Conservation (phyloP, 2,113 vertebrate species). For the Lepus europaeus region DNA sequence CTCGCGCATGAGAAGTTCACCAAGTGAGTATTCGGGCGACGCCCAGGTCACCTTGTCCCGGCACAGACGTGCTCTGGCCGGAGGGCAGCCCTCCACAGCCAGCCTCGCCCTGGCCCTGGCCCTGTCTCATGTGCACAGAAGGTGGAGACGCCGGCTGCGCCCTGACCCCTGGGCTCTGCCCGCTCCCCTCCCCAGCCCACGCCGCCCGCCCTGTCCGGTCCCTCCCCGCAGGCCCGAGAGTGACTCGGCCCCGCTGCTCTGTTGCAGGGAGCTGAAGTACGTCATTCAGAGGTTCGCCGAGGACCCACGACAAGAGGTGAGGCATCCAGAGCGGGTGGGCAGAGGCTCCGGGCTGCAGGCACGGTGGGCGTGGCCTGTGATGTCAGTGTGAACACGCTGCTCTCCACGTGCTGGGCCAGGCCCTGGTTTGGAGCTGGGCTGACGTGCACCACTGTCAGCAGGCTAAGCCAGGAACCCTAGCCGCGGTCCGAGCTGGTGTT, state of each 20-base stretch:
- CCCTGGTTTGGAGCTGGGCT: background rate
- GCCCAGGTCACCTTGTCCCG: fast-evolving
- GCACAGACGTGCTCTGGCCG: fast-evolving
- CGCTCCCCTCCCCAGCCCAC: too few species aligned
- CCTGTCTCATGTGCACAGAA: too few species aligned
- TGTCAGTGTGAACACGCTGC: background rate
- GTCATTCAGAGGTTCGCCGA: constrained; percentile 99
- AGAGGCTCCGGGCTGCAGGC: background rate
- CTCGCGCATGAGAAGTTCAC: constrained; percentile 99
- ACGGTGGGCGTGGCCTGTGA: background rate
- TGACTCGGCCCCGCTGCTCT: background rate
- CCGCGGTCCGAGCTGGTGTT: background rate
- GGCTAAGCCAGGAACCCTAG: background rate
- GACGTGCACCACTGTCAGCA: background rate
- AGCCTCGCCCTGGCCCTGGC: background rate
- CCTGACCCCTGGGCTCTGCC: background rate
- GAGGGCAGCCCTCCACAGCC: fast-evolving
- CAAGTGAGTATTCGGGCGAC: constrained; percentile 92
- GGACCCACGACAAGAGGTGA: constrained; percentile 98
- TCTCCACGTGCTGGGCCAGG: fast-evolving
- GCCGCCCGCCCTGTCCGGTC: background rate
- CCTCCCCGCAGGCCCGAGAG: fast-evolving
- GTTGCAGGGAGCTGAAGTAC: constrained; percentile 96
- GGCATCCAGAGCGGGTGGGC: background rate
- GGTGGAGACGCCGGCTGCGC: background rate